phyloP scores from a whole-genome alignment of 2,888 invertebrate species.

The Caenorhabditis plicata region DNA sequence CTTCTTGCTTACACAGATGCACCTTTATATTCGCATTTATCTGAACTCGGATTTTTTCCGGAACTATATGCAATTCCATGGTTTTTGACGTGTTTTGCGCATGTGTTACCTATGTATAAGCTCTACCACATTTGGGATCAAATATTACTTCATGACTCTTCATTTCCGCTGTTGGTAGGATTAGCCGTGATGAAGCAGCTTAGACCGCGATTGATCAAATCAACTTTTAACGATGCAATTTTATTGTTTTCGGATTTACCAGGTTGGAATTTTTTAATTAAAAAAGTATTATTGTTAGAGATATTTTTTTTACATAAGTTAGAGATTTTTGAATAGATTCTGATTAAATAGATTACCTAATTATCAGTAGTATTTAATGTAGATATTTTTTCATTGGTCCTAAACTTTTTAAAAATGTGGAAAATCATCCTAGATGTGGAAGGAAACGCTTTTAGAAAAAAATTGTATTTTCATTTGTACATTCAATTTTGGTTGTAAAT shows the following conservation, averaged over 20 bases:
- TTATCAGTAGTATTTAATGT: not conserved
- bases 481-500: too few species aligned
- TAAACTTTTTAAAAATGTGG: too few species aligned
- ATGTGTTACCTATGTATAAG: constrained; percentile 95
- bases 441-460: too few species aligned
- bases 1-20: constrained; percentile 94
- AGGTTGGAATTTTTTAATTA: constrained; percentile 66
- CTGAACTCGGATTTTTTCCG: constrained; percentile 87
- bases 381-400: not conserved
- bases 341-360: not conserved
- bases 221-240: constrained; percentile 97
- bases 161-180: constrained; percentile 84
- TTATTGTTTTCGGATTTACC: constrained; percentile 96
- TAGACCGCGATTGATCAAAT: constrained; percentile 73
- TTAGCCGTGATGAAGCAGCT: constrained; percentile 36
- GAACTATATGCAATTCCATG: constrained; percentile 97
- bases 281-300: not conserved
- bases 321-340: not conserved
- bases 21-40: constrained; percentile 83
- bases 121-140: constrained; percentile 98
- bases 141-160: constrained; percentile 85
- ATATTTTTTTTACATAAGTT: not conserved
- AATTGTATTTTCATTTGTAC: too few species aligned
- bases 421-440: too few species aligned
- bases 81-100: constrained; percentile 73